Evolutionary conservation across 2,113 vertebrate species (phyloP).

Genomic region (Ascaphus truei): DNA sequence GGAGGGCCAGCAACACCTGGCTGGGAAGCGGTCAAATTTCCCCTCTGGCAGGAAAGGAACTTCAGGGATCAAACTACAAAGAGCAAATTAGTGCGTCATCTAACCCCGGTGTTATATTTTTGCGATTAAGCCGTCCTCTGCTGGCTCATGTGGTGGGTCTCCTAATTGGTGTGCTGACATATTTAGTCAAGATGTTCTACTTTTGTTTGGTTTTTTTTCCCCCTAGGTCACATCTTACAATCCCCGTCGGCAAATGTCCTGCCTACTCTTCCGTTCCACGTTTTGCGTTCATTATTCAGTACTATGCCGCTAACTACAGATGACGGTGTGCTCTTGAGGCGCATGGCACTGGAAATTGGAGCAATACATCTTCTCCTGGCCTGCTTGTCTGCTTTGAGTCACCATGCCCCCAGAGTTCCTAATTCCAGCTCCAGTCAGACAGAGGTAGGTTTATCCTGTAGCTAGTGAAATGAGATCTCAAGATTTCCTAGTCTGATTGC

Average conservation of each 20-base stretch:
- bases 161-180: too few relatives aligned
- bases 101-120: too few relatives aligned
- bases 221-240: slow-evolving; percentile 90
- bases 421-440: slow-evolving; percentile 74
- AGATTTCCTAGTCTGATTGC: too few relatives aligned
- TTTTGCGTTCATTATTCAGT: slow-evolving; percentile 87
- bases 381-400: slow-evolving; percentile 94
- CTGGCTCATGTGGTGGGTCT: too few relatives aligned
- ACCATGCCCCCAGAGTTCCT: slow-evolving; percentile 90
- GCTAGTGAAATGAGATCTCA: fast-evolving
- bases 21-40: too few relatives aligned
- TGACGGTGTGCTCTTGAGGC: slow-evolving; percentile 86
- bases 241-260: slow-evolving; percentile 95
- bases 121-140: too few relatives aligned
- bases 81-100: too few relatives aligned
- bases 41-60: too few relatives aligned
- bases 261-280: slow-evolving; percentile 94
- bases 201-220: slow-evolving; percentile 19
- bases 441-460: slow-evolving; percentile 68
- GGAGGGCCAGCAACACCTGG: too few relatives aligned
- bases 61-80: too few relatives aligned
- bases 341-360: slow-evolving; percentile 96
- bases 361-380: slow-evolving; percentile 95
- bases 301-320: slow-evolving; percentile 89
- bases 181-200: background rate